A percentile compares a stretch with the other conserved stretches of the same genome.
These are phyloP conservation scores for Corythucha ciliata DNA, from an alignment of 2,888 invertebrate genomes.

Conservation along the genomic window DNA sequence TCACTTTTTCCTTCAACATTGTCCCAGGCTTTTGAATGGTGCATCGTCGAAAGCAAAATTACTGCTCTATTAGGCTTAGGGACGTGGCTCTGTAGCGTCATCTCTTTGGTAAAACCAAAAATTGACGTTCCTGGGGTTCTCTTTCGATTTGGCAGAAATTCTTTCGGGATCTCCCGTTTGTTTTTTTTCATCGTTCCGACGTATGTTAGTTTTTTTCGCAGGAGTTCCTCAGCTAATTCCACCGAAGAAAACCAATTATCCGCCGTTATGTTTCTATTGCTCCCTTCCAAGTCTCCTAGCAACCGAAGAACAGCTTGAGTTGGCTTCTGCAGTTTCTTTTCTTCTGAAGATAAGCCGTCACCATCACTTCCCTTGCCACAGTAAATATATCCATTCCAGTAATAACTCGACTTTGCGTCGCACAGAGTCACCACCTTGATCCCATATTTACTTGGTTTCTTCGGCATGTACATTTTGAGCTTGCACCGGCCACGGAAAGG, in stretches of 20 bases:
- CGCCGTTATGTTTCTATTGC: conserved; percentile 37
- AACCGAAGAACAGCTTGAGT: conserved; percentile 37
- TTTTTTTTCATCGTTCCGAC: conserved; percentile 24
- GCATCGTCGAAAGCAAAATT: conserved; percentile 26
- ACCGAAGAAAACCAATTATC: conserved; percentile 39
- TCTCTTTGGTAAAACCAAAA: conserved; percentile 25
- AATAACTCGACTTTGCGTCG: conserved; percentile 33
- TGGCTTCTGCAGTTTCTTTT: conserved; percentile 36
- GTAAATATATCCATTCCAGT: conserved; percentile 37
- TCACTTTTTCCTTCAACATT: not conserved
- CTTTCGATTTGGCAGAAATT: conserved; percentile 21
- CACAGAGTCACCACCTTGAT: conserved; percentile 32
- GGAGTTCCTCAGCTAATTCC: conserved; percentile 33
- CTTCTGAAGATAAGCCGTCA: conserved; percentile 31
- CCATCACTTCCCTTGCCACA: conserved; percentile 37
- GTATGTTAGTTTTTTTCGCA: conserved; percentile 18
- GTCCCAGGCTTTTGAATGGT: conserved; percentile 11
- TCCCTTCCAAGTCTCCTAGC: conserved; percentile 34
- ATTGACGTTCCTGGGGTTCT: conserved; percentile 10
- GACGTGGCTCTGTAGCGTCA: conserved; percentile 25
- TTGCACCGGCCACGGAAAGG: conserved; percentile 24
- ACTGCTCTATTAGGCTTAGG: conserved; percentile 25
- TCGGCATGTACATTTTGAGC: conserved; percentile 28
- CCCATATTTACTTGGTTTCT: conserved; percentile 36
- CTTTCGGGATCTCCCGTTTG: conserved; percentile 25